phyloP scores from a whole-genome alignment of 2,888 invertebrate genomes.

The Mythimna ferrago region DNA sequence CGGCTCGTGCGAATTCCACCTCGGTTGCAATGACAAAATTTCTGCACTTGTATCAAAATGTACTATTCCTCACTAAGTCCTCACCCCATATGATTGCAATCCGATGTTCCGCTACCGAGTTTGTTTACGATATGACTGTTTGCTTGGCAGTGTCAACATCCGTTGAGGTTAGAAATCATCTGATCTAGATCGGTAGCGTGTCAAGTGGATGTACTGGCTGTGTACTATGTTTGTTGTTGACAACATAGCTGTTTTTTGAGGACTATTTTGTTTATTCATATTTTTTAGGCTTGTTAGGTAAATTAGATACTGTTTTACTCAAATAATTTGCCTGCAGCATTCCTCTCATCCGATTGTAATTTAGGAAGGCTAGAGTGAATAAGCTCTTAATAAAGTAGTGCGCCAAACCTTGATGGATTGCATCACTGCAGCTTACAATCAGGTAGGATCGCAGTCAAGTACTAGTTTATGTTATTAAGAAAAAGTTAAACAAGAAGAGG shows the following conservation, averaged over 20 bases:
- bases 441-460: no score
- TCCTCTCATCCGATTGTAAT: no score
- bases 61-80: slow-evolving; percentile 38
- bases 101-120: slow-evolving; percentile 69
- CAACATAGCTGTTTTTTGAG: neutral
- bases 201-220: slow-evolving; percentile 38
- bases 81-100: slow-evolving; percentile 67
- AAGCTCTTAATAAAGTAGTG: no score
- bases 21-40: no score
- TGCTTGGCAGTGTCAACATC: slow-evolving; percentile 65
- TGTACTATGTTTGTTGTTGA: neutral
- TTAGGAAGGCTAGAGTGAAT: no score
- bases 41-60: neutral
- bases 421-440: no score
- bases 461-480: no score
- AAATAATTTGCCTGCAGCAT: no score
- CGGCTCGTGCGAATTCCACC: no score
- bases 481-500: no score
- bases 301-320: neutral
- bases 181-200: slow-evolving; percentile 50
- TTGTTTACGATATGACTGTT: slow-evolving; percentile 74
- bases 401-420: no score
- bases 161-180: slow-evolving; percentile 62
- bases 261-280: neutral
- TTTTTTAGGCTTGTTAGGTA: neutral